Base-by-base conservation (phyloP, 2,113 vertebrate genomes). In the Excalfactoria chinensis region DNA sequence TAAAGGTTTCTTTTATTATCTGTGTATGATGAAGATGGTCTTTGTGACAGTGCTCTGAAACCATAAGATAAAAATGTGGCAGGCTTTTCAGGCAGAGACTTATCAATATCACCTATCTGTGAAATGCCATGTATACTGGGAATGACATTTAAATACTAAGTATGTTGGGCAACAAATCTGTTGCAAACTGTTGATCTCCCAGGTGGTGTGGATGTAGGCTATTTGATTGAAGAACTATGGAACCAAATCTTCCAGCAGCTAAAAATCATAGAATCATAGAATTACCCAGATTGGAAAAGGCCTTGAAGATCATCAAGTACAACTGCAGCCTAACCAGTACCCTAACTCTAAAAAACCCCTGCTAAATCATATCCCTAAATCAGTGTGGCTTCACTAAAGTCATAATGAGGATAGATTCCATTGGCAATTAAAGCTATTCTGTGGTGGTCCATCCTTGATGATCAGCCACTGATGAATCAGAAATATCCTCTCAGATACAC, bases 381-480 rank as follows among this genome's bases (percentile, higher is more conserved):
- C 46, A 55, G 0, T 28, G 4, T 80, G 60, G 26, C 60, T 86
- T 11, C 23, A 25, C 55, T 73, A 44, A 77, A 58, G 6, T 73
- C 66, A 25, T 13, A 74, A 60, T 11, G 66, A 16, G 48, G 37
- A 60, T 16, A 63, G 51, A 56, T 80, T 44, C 59, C 41, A 1
- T 9, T 49, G 51, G 23, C 25, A 23, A 58, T 62, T 70, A 46
- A 74, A 84, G 22, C 37, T 1, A 1, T 77, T 86, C 66, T 0
- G 0, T 59, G 43, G 22, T 67, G 51, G 17, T 46, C 43, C 3
- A 3, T 46, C 53, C 18, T 30, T 37, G 53, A 4, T 48, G 4
- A 74, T 51, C 46, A 68, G 60, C 8, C 60, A 34, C 12, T 16
- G 32, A 60, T 87, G 37, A 84, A 51, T 22, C 1, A 3, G 10